Evolutionary conservation across 2,888 invertebrate genomes (phyloP), one percentile per base, ranked within the genome.

Genomic region (Cantharis lateralis): DNA sequence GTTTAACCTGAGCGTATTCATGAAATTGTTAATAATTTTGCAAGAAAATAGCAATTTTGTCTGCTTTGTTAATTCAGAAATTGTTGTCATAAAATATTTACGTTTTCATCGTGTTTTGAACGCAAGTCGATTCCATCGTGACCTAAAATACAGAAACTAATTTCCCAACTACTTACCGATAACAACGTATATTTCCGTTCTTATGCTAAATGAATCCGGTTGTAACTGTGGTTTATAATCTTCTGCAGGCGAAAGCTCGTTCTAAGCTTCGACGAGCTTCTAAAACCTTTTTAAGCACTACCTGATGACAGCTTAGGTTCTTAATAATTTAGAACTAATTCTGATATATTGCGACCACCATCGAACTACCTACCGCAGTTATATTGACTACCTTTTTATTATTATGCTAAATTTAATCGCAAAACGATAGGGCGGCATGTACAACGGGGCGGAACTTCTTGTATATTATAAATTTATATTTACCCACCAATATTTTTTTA

Each of bases 131-230:
- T 64, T 64, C 70, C 15, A 66, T 20, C 64, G 70, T 70, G 74
- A 74, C 74, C 74, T 64, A 70, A 74, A 74, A 74, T 70, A 70
- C 74, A 70, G 74, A 74, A 74, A 74, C 74, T 74, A 74, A 74
- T 74, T 71, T 75, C 71, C 71, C 71, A 76, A 76, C 72, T 73
- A 76, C 72, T 73, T 76, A 72, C 61, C 76, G 76, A 75, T 75
- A 75, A 75, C 75, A 75, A 75, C 75, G 32, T 75, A 71, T 71
- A 71, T 71, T 75, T 75, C 75, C 75, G 75, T 71, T 71, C 75
- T 71, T 71, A 68, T 75, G 71, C 75, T 66, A 71, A 75, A 75
- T 68, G 75, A 74, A 74, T 75, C 75, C 71, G 71, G 71, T 68
- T 70, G 75, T 75, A 71, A 63, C 68, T 28, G 68, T 71, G 75